Evolutionary conservation across 2,797 vertebrate species (phyloP).

Genomic region (Lagodon rhomboides): DNA sequence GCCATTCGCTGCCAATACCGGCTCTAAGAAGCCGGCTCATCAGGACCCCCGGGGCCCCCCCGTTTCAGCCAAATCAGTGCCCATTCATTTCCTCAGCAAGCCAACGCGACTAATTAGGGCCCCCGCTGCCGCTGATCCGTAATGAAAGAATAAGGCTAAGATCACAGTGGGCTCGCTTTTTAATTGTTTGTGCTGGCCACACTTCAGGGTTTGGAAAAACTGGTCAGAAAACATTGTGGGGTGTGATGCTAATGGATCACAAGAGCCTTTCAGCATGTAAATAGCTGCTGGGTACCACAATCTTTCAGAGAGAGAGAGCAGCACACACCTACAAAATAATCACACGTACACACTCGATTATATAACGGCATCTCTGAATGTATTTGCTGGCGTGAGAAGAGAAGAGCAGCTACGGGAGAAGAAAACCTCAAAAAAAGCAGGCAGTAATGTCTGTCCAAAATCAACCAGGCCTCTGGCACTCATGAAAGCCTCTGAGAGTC

Average conservation of each 20-base stretch:
- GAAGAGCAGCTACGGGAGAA: conserved; percentile 39
- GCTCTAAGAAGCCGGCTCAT: conserved; percentile 66
- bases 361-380: conserved; percentile 47
- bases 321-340: conserved; percentile 31
- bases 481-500: conserved; percentile 54
- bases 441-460: conserved; percentile 63
- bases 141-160: conserved; percentile 76
- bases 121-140: conserved; percentile 74
- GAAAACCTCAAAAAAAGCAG: conserved; percentile 45
- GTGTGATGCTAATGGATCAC: conserved; percentile 46
- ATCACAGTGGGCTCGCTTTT: conserved; percentile 75
- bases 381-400: conserved; percentile 62
- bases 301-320: conserved; percentile 23
- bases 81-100: conserved; percentile 73
- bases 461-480: conserved; percentile 58
- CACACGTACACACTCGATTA: conserved; percentile 37
- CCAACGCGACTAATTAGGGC: conserved; percentile 76
- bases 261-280: conserved; percentile 55
- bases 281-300: conserved; percentile 41
- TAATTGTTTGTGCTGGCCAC: conserved; percentile 80
- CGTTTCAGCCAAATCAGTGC: conserved; percentile 59
- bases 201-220: conserved; percentile 57
- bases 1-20: conserved; percentile 67
- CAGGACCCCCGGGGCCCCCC: conserved; percentile 48
- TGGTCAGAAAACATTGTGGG: conserved; percentile 39